Base-by-base conservation (phyloP, 2,797 vertebrate genomes). In the Sylvilagus floridanus region DNA sequence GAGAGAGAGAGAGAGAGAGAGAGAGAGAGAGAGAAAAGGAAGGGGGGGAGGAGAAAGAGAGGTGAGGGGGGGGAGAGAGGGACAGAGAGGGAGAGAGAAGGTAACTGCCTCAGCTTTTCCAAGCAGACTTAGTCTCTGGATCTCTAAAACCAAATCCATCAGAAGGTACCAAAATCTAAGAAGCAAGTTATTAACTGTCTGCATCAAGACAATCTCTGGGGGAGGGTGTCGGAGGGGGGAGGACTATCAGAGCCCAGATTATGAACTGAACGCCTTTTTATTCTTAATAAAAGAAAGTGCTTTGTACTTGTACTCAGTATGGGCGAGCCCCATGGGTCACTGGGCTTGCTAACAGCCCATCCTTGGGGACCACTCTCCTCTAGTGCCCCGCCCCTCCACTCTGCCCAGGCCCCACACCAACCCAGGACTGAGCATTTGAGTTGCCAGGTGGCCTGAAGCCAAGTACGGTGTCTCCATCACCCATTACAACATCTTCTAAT, bases 301-400 rank as follows among this genome's bases (percentile, higher is more conserved):
- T 28, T 35, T 4, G 24, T 63, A 32, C 24, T 71, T 66, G 17
- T 42, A 19, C 22, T 66, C 1, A 16, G 12, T n/a, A 26, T 3
- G 26, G 66, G 47, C 76, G 42, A 90, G 26, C 16, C 12, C 52
- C 7, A 1, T 4, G 30, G 24, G 21, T 50, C 88, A 24, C 60
- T 11, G 19, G 10, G 21, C 68, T 42, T 11, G 1, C 10, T 32
- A 16, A 47, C 0, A 7, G 19, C 19, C 16, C 35, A 1, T 1
- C 22, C 5, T 28, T 8, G 26, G 32, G 24, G 7, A 8, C 28
- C 71, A 50, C 9, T 30, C 7, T 52, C 57, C 50, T 90, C 75
- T 47, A 8, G 30, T 17, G 69, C 54, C 47, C 5, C 7, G 7
- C 24, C 30, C 42, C 1, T 42, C 19, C 10, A 7, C 50, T 52